Evolutionary conservation across 2,888 invertebrate genomes (phyloP).

Genomic region (Lamellibrachia satsuma): DNA sequence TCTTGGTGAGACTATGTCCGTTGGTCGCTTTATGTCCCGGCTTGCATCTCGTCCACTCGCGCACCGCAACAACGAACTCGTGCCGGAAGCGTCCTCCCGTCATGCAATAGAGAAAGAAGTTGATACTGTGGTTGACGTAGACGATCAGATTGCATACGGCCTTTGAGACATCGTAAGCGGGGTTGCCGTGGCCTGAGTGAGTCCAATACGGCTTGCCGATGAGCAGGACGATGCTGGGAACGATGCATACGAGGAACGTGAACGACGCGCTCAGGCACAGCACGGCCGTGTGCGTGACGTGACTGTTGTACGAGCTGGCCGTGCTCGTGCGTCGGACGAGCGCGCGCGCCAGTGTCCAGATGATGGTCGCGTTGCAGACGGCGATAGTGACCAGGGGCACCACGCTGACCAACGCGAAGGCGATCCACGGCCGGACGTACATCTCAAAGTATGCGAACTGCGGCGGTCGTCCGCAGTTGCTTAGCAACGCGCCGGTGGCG

Average conservation of each 20-base stretch:
- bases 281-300: slow-evolving; percentile 36
- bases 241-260: slow-evolving; percentile 44
- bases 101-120: slow-evolving; percentile 44
- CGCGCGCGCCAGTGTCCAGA: slow-evolving; percentile 39
- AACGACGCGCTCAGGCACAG: slow-evolving; percentile 47
- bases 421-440: slow-evolving; percentile 47
- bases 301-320: slow-evolving; percentile 7
- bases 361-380: slow-evolving; percentile 43
- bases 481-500: not conserved
- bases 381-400: slow-evolving; percentile 43
- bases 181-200: slow-evolving; percentile 21
- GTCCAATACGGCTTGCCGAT: slow-evolving; percentile 46
- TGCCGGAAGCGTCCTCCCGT: slow-evolving; percentile 42
- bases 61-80: slow-evolving; percentile 28
- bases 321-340: not conserved
- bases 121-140: slow-evolving; percentile 43
- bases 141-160: slow-evolving; percentile 41
- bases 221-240: slow-evolving; percentile 45
- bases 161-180: slow-evolving; percentile 39
- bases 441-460: slow-evolving; percentile 40
- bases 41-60: not conserved
- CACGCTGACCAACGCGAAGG: slow-evolving; percentile 38
- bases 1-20: not conserved
- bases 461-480: slow-evolving; percentile 29
- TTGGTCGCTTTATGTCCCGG: not conserved